Evolutionary conservation across 2,797 vertebrate genomes (phyloP), one percentile per base, ranked within the genome.

Genomic region (Arrhamphus sclerolepis): DNA sequence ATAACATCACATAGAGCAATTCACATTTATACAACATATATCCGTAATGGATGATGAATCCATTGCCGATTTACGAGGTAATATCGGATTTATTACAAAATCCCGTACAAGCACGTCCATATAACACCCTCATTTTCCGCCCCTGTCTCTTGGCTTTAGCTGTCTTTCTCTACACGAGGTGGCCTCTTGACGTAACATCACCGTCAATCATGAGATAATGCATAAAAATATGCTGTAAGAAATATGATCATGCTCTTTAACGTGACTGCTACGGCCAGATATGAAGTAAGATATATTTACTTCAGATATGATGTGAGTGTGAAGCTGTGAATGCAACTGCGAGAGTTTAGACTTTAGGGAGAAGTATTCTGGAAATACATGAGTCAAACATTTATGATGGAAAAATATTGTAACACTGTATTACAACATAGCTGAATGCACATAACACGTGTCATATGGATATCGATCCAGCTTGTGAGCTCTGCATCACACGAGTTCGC

Each of bases 101-200:
- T 67, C n/a, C 10, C 5, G 14, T 10, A 22, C 8, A 28, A n/a
- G 18, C 4, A 22, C 5, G 1, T 11, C 9, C 22, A 39, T 19
- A 17, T 0, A 46, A 18, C 21, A 34, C 3, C 10, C 16, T 10
- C 7, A 49, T 29, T 40, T 4, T 14, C 43, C 26, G 2, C 21
- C 22, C 24, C 4, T 43, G 7, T 28, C 16, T 22, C 2, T 42
- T 14, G 5, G 41, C 38, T 19, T 7, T n/a, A 50, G 10, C 9
- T 31, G 29, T 34, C 49, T 38, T 31, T 48, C 24, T 54, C 50
- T 24, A 51, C 68, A 83, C 74, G 64, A 75, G 77, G 60, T 72
- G 7, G 10, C 48, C 49, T 48, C 17, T 4, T 16, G 14, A 18
- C 2, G 53, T 29, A 53, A 50, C 29, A 54, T 50, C 11, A 26